Evolutionary conservation across 2,888 invertebrate genomes (phyloP).

Genomic region (Aporophyla lueneburgensis): DNA sequence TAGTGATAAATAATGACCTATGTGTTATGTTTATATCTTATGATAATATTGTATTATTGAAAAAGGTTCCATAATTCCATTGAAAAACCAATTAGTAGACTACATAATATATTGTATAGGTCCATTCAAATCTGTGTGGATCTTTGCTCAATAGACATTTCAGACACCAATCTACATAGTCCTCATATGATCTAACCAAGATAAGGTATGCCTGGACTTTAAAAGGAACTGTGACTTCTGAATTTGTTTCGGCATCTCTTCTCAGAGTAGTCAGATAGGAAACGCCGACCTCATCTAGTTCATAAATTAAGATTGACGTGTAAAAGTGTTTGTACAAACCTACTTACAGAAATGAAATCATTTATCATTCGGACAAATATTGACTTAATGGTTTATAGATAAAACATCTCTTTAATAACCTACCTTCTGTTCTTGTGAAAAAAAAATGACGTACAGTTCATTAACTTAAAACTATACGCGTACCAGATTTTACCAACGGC

Average conservation of each 20-base stretch:
- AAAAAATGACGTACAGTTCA: not conserved
- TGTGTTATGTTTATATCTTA: not conserved
- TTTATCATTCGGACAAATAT: too few species aligned
- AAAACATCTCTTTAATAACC: too few species aligned
- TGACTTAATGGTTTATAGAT: too few species aligned
- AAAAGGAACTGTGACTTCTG: not conserved
- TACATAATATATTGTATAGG: not conserved
- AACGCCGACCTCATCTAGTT: not conserved
- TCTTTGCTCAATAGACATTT: not conserved
- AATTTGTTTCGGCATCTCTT: not conserved
- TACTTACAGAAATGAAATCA: not conserved
- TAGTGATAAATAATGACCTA: not conserved
- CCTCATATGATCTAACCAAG: not conserved
- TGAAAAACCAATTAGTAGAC: not conserved
- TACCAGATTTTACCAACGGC: too few species aligned
- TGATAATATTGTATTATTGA: constrained; percentile 1
- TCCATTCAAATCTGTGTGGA: not conserved
- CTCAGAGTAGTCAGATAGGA: not conserved
- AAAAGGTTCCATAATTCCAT: not conserved
- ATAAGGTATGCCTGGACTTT: not conserved
- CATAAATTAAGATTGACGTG: not conserved
- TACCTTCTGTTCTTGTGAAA: not conserved
- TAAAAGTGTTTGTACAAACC: not conserved
- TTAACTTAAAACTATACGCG: not conserved
- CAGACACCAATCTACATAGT: not conserved